Evolutionary conservation across 1,140 invertebrate species (phyloP), one percentile per base, ranked within the genome.

Genomic region (Lordiphosa clarofinis): DNA sequence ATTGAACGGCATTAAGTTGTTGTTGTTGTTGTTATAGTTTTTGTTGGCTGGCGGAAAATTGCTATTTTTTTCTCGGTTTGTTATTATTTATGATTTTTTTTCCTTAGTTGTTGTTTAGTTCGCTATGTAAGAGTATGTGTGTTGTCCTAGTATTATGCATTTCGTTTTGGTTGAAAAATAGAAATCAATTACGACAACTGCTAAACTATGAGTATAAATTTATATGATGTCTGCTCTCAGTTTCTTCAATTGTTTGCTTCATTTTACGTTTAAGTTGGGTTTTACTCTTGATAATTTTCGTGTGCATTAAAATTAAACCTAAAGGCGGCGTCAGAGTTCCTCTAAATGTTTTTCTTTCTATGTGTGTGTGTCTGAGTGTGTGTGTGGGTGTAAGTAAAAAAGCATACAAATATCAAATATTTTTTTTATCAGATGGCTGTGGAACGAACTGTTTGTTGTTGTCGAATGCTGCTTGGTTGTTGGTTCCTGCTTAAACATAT

Each of bases 381-480:
- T 44, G 44, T 63, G 64, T 54, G 59, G 28, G 60, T 61, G 61
- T 87, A 61, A 68, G 68, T 74, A 81, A 84, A 87, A 89, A 88
- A 88, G 84, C 79, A 88, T 88, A 87, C 58, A 82, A 74, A 79
- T 86, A 73, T 78, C 71, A 64, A 69, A 67, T 64, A 58, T 64
- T 61, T 82, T 64, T 61, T 82, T 79, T 52, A 31, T 52, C 43
- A 44, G 68, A 63, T 54, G 57, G 52, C 56, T 73, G 21, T 67
- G 54, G 49, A 76, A 57, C 55, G 63, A 59, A 57, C 65, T 76
- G 59, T 50, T 69, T 72, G 42, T 46, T 71, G 49, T 35, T 64
- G 47, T 19, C 56, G 63, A 11, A 46, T 48, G 48, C 58, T 60
- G 66, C 49, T 70, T 84, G 72, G 59, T 55, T 78, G 68, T 76